Evolutionary conservation across 2,797 vertebrate species (phyloP).

Genomic region (Nasua narica): DNA sequence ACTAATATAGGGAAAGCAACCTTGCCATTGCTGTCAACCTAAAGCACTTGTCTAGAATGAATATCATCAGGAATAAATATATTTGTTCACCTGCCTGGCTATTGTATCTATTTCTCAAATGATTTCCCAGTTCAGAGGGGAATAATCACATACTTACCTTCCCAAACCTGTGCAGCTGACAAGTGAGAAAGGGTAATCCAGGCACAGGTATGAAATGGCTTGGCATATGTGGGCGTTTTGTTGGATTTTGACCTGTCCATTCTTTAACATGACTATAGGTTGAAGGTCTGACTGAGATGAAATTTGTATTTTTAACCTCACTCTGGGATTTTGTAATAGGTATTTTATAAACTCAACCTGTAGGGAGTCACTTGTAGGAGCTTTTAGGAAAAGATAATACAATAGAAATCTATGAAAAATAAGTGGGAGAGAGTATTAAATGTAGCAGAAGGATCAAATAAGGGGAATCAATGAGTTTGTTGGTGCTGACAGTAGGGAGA

Average conservation of each 20-base stretch:
- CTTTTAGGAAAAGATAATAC: background rate
- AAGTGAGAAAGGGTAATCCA: background rate
- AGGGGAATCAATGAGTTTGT: background rate
- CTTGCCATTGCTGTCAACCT: background rate
- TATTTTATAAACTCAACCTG: conserved; percentile 6
- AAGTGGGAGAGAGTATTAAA: background rate
- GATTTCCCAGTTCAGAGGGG: background rate
- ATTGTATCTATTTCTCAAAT: background rate
- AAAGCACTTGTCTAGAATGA: background rate
- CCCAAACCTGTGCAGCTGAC: background rate
- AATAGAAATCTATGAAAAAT: background rate
- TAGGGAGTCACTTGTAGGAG: background rate
- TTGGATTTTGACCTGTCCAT: background rate
- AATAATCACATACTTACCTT: background rate
- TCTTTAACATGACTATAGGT: background rate
- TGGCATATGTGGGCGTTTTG: background rate
- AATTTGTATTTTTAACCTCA: background rate
- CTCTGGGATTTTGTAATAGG: background rate
- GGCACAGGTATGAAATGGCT: background rate
- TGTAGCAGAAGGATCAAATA: background rate
- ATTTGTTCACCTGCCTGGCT: background rate
- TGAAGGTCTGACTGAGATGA: background rate
- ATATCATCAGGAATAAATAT: background rate
- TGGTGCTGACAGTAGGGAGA: background rate
- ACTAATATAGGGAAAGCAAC: background rate